Evolutionary conservation across 2,797 vertebrate genomes (phyloP).

Genomic region (Catostomus latipinnis): DNA sequence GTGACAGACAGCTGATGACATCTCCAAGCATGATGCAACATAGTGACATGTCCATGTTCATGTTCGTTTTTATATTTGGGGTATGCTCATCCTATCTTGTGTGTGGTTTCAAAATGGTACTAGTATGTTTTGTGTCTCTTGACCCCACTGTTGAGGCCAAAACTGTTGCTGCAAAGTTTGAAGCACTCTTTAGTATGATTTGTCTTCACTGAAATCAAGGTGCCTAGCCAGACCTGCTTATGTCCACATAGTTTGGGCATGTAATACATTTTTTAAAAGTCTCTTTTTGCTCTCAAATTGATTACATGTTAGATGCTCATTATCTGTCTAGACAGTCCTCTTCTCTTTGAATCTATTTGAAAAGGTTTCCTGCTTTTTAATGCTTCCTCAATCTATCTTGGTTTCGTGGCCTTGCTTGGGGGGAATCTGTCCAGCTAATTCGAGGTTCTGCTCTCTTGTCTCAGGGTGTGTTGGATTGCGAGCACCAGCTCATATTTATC

Average conservation of each 20-base stretch:
- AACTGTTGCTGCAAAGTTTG: too few species aligned
- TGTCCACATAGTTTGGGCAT: too few species aligned
- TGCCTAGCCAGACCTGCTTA: too few species aligned
- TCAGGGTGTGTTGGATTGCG: conserved; percentile 36
- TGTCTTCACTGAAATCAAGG: too few species aligned
- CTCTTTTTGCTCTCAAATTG: background rate
- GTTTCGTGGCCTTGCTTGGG: background rate
- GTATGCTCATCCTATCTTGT: background rate
- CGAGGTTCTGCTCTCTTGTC: conserved; percentile 43
- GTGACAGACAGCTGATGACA: conserved; percentile 27
- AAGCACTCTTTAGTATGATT: too few species aligned
- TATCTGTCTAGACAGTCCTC: background rate
- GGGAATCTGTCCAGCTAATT: conserved; percentile 45
- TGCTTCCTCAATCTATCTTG: background rate
- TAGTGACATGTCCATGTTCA: conserved; percentile 18
- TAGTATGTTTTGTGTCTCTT: background rate
- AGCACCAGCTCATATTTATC: background rate
- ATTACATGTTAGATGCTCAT: background rate
- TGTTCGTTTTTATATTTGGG: conserved; percentile 20
- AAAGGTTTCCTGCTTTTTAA: conserved; percentile 20
- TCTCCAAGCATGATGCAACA: conserved; percentile 42
- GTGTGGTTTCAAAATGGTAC: background rate
- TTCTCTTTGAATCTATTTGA: background rate
- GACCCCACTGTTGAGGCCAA: background rate
- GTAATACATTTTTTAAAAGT: background rate